Evolutionary conservation across 2,797 vertebrate species (phyloP).

Genomic region (Mormyrus proboscirostris): DNA sequence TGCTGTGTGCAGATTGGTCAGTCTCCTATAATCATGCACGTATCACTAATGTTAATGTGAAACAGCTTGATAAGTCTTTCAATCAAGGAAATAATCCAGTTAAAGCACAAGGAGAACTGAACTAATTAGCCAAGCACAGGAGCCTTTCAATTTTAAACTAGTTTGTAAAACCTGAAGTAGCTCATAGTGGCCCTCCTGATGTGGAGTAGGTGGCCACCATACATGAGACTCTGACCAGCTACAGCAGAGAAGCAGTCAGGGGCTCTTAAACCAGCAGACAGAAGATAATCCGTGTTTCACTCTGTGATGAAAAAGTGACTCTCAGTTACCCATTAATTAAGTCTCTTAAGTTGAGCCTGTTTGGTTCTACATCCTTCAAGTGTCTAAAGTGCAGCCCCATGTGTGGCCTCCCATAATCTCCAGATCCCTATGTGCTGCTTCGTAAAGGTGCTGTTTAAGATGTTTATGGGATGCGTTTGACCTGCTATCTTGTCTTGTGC

Average conservation of each 20-base stretch:
- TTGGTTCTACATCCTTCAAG: not conserved
- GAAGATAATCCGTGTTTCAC: not conserved
- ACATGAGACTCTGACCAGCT: not conserved
- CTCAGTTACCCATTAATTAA: not conserved
- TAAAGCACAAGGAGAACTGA: not conserved
- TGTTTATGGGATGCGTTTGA: not conserved
- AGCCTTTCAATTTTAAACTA: not conserved
- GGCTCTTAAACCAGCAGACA: not conserved
- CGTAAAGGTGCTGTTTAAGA: not conserved
- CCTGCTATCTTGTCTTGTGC: not conserved
- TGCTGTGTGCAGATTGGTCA: not conserved
- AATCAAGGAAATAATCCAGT: not conserved
- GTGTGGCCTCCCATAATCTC: not conserved
- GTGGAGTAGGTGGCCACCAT: not conserved
- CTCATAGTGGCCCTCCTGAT: not conserved
- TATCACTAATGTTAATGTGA: not conserved
- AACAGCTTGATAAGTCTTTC: not conserved
- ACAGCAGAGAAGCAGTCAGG: not conserved
- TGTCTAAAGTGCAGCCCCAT: not conserved
- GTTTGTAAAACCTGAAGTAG: not conserved
- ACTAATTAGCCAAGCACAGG: not conserved
- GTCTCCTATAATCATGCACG: not conserved
- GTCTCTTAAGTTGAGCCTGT: not conserved
- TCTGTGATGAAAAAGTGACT: not conserved
- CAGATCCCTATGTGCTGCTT: not conserved